Evolutionary conservation across 2,888 invertebrate genomes (phyloP), one percentile per base, ranked within the genome.

Genomic region (Cyaniris semiargus): DNA sequence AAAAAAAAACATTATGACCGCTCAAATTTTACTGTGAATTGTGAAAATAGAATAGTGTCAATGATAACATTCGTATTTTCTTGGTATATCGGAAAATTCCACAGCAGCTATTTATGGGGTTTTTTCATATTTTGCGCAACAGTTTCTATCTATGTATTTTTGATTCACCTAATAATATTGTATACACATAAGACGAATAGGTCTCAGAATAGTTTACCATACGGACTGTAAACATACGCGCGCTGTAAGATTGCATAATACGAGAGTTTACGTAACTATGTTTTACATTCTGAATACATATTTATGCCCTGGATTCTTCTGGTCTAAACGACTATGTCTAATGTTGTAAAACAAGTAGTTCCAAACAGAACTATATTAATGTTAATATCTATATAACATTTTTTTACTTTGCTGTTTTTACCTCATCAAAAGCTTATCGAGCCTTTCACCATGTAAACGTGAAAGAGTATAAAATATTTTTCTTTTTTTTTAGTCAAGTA

Each of bases 201-300:
- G 3, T 66, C 6, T 27, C 18, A 27, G 66, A 38, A 34, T 38
- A 3, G 44, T 44, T 72, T 72, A 44, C 38, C 38, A 72, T 72
- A 44, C 13, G 21, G 44, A 27, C 66, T 13, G 66, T 66, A 27
- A 27, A 44, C 44, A 72, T 44, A 44, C 18, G n/a, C n/a, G 38
- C 44, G 38, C 38, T 34, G 71, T 72, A 38, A 44, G 71, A 21
- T 72, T 72, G 27, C 71, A 44, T 44, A 72, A 72, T 44, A 21
- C 8, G 0, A 3, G 38, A 21, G n/a, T 34, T 72, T 72, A 72
- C 44, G 71, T 72, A 23, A 60, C 21, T 60, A 60, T 60, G 8
- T 23, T 10, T 3, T 4, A 23, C 23, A 60, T 27, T 66, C 15
- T 27, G 27, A 15, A 23, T 15, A 23, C 60, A 27, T 27, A 66